Evolutionary conservation across 2,797 vertebrate genomes (phyloP).

Genomic region (Acanthurus tractus): DNA sequence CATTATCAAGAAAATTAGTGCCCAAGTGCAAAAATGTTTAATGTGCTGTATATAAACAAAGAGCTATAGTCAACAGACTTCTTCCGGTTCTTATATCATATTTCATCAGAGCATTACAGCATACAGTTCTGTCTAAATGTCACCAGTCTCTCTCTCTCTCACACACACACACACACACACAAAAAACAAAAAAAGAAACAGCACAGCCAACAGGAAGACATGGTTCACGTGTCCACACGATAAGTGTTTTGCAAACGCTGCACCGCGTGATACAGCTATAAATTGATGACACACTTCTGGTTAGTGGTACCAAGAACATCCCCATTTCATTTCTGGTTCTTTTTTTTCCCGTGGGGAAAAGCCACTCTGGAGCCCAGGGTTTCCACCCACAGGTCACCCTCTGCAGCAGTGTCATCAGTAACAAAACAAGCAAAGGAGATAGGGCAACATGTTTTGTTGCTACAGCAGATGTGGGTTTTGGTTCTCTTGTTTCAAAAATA

Average conservation of each 20-base stretch:
- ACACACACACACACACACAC: neutral
- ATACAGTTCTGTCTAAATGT: neutral
- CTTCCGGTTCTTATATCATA: conserved; percentile 28
- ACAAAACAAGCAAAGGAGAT: conserved; percentile 29
- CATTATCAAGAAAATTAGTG: neutral
- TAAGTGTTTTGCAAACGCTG: conserved; percentile 58
- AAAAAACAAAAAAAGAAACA: neutral
- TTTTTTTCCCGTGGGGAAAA: conserved; percentile 2
- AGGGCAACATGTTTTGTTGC: conserved; percentile 1
- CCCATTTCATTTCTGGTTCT: neutral
- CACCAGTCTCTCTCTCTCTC: neutral
- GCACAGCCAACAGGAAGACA: conserved; percentile 56
- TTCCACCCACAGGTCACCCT: conserved; percentile 16
- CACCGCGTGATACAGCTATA: conserved; percentile 19
- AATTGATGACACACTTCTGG: conserved; percentile 49
- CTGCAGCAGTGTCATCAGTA: neutral
- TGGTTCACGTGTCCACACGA: conserved; percentile 44
- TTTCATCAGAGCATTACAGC: conserved; percentile 11
- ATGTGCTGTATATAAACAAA: neutral
- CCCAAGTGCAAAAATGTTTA: neutral
- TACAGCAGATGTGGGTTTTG: neutral
- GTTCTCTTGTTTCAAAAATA: neutral
- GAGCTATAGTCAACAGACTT: neutral
- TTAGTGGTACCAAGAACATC: neutral
- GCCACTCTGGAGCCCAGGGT: neutral